These are phyloP conservation scores for Hystrix cristata DNA, from an alignment of 2,113 vertebrate genomes.

Conservation along the genomic window DNA sequence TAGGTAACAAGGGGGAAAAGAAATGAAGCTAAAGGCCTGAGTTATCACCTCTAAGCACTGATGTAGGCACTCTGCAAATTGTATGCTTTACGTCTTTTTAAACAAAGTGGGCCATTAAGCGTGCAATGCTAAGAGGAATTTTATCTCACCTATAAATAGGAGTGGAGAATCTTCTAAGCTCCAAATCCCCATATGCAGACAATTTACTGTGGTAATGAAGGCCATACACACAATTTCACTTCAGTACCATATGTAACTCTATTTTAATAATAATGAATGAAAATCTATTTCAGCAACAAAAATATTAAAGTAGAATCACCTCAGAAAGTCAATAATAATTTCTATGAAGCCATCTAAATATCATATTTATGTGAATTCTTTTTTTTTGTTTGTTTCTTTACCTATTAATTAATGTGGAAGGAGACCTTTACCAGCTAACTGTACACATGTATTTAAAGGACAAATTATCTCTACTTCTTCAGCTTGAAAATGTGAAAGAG, in stretches of 20 bases:
- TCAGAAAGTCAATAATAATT: constrained; percentile 61
- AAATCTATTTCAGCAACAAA: constrained; percentile 82
- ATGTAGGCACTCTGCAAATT: constrained; percentile 73
- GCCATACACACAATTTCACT: constrained; percentile 83
- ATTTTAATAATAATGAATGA: constrained; percentile 88
- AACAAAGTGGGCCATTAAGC: constrained; percentile 83
- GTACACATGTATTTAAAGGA: not conserved
- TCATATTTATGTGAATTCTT: not conserved
- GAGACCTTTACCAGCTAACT: not conserved
- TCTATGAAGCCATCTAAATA: constrained; percentile 59
- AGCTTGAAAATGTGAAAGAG: not conserved
- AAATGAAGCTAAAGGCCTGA: constrained; percentile 78
- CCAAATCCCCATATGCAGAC: constrained; percentile 80
- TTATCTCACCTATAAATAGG: constrained; percentile 87
- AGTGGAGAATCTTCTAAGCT: constrained; percentile 80
- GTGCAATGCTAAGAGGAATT: constrained; percentile 82
- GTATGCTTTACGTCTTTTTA: constrained; percentile 81
- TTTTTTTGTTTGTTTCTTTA: not conserved
- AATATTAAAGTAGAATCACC: constrained; percentile 69
- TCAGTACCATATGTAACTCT: constrained; percentile 83
- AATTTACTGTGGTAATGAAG: constrained; percentile 86
- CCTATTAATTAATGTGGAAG: constrained; percentile 42
- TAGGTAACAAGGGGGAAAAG: constrained; percentile 64
- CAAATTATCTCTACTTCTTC: not conserved
- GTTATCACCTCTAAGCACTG: constrained; percentile 69